Evolutionary conservation across 2,797 vertebrate species (phyloP).

Genomic region (Urosaurus nigricauda): DNA sequence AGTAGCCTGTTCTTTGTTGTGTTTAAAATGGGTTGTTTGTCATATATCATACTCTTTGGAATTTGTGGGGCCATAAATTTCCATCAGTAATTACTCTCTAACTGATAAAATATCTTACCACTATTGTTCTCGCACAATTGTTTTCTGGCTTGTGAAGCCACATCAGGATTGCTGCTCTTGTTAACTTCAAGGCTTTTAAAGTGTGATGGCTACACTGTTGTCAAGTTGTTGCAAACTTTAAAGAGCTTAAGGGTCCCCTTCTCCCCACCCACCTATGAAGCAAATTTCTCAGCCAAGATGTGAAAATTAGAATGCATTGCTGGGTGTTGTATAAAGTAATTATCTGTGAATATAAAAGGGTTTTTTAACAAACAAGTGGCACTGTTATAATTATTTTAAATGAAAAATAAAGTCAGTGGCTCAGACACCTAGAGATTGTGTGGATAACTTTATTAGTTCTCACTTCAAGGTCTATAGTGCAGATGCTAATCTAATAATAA

Average conservation of each 20-base stretch:
- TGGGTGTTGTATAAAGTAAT: conserved; percentile 56
- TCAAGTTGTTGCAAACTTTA: conserved; percentile 55
- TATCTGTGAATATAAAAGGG: conserved; percentile 71
- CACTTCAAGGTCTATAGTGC: conserved; percentile 62
- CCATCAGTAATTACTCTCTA: conserved; percentile 35
- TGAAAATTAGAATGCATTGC: conserved; percentile 74
- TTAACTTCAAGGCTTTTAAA: conserved; percentile 39
- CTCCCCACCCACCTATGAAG: no score
- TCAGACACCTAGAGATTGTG: conserved; percentile 65
- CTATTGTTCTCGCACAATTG: conserved; percentile 49
- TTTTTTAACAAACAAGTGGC: conserved; percentile 65
- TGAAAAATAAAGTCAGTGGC: conserved; percentile 70
- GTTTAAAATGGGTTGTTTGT: background rate
- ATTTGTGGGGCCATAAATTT: conserved; percentile 31
- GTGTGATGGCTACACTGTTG: conserved; percentile 53
- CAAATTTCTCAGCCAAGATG: conserved; percentile 63
- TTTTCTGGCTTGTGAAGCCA: conserved; percentile 59
- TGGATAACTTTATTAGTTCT: conserved; percentile 75
- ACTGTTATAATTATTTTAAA: conserved; percentile 75
- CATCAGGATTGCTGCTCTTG: background rate
- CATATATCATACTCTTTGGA: background rate
- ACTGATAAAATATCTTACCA: conserved; percentile 42
- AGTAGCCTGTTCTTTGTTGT: background rate
- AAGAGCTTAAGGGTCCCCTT: conserved; percentile 47
- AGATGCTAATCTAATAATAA: conserved; percentile 77